These are phyloP conservation scores for Anomalospiza imberbis DNA, from an alignment of 2,797 vertebrate species.

Conservation along the genomic window DNA sequence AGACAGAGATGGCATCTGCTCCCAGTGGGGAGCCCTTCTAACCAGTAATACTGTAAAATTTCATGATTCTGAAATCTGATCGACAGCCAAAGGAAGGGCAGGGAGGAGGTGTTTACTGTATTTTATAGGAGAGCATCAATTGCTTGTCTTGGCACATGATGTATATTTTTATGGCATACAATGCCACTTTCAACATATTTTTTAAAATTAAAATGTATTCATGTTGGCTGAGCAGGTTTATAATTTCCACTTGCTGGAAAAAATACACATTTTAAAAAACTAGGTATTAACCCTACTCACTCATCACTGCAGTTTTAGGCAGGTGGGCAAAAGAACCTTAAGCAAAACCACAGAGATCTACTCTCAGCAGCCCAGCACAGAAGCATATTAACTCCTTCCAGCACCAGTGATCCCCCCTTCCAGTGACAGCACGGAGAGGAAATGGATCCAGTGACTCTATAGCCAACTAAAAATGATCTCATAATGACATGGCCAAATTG, in stretches of 20 bases:
- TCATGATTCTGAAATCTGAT: slow-evolving; percentile 77
- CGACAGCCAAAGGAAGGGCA: slow-evolving; percentile 75
- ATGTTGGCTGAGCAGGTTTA: slow-evolving; percentile 49
- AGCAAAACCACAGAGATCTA: background rate
- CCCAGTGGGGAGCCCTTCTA: slow-evolving; percentile 77
- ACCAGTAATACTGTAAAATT: slow-evolving; percentile 78
- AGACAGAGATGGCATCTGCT: slow-evolving; percentile 80
- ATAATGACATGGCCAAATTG: background rate
- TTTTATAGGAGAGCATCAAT: slow-evolving; percentile 70
- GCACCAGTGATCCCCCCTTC: background rate
- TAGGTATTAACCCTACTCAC: background rate
- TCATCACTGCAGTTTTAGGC: background rate
- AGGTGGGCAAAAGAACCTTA: background rate
- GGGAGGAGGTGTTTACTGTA: slow-evolving; percentile 72
- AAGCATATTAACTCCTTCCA: background rate
- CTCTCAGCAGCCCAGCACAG: background rate
- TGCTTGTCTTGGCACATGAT: slow-evolving; percentile 74
- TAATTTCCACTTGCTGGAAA: slow-evolving; percentile 37
- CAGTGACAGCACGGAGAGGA: background rate
- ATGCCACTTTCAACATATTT: slow-evolving; percentile 47
- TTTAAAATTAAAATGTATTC: slow-evolving; percentile 28
- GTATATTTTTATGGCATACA: slow-evolving; percentile 68
- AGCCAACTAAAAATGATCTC: background rate
- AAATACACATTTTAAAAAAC: background rate
- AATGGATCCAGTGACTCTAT: background rate